Base-by-base conservation (phyloP, 2,888 invertebrate genomes). In the Dynastes maya region DNA sequence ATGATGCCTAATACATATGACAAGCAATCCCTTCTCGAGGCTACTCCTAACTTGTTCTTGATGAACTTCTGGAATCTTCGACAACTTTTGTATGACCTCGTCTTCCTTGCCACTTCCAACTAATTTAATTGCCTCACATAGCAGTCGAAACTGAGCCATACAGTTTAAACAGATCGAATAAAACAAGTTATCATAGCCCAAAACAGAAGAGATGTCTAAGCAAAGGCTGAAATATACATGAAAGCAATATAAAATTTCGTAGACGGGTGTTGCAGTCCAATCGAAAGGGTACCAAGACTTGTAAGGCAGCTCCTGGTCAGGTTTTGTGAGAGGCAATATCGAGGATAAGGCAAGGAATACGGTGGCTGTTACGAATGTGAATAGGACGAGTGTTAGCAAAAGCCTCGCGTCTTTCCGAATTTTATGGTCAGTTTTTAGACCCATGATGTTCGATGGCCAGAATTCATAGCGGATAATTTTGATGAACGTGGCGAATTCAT, bases 101-200 rank as follows among this genome's bases (percentile, higher is more conserved):
- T 64, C 45, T 63, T 82, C 80, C 13, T 63, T 32, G 5, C 77
- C 78, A 11, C 37, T 77, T 9, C 80, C 79, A 11, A 80, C 22
- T 29, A 78, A 64, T 8, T 61, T 67, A 4, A 83, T 27, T 13
- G 68, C 74, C 16, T 74, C 45, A 27, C 80, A 79, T 11, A 82
- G 32, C 32, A 83, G 45, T 29, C 64, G 79, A 78, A 81, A 82
- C 51, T 83, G 83, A 1, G 81, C 78, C 1, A 80, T 71, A 6
- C 80, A 78, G 79, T 81, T 82, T 0, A 55, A 29, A 49, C 80
- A 79, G 40, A 82, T 65, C 29, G 81, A 77, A 29, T 82, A 64
- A 67, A 79, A 80, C 2, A 83, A 27, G 67, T 78, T 74, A 63
- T 83, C 83, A 64, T 83, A 80, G 1, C 81, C 81, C n/a, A 80